These are phyloP conservation scores for Anastrepha ludens DNA, from an alignment of 1,140 invertebrate genomes.

Conservation along the genomic window DNA sequence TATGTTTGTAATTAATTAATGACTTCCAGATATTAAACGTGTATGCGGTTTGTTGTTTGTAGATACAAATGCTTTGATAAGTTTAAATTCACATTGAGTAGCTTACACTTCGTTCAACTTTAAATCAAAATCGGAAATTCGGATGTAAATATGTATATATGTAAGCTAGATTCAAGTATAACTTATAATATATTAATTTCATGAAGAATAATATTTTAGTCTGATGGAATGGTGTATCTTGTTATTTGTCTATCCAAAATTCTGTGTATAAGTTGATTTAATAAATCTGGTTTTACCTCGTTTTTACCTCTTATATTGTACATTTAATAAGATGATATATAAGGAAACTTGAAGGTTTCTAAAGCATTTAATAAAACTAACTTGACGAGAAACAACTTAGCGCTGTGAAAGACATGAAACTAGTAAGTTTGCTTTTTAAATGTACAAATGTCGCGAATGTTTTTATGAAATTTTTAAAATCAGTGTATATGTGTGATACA, in stretches of 20 bases:
- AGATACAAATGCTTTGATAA: no score
- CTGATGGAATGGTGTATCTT: background rate
- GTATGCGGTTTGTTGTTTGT: no score
- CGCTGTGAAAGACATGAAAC: slow-evolving; percentile 32
- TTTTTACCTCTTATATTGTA: slow-evolving; percentile 23
- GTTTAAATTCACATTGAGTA: no score
- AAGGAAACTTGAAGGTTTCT: slow-evolving; percentile 40
- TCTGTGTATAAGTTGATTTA: slow-evolving; percentile 30
- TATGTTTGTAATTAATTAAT: no score
- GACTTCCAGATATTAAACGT: no score
- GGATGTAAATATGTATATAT: no score
- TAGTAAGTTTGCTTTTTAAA: slow-evolving; percentile 16
- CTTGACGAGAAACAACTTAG: slow-evolving; percentile 31
- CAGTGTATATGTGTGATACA: no score
- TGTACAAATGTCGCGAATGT: background rate
- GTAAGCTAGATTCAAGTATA: no score
- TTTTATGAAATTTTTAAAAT: no score
- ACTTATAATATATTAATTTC: no score
- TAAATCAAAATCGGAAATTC: no score
- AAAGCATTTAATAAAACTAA: slow-evolving; percentile 38
- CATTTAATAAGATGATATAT: slow-evolving; percentile 7
- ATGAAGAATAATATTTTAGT: background rate
- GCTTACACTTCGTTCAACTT: no score
- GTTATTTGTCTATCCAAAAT: background rate
- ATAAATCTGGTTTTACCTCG: slow-evolving; percentile 24